Conservation (phyloP, 1,140 invertebrate genomes). For the Sinella curviseta region DNA sequence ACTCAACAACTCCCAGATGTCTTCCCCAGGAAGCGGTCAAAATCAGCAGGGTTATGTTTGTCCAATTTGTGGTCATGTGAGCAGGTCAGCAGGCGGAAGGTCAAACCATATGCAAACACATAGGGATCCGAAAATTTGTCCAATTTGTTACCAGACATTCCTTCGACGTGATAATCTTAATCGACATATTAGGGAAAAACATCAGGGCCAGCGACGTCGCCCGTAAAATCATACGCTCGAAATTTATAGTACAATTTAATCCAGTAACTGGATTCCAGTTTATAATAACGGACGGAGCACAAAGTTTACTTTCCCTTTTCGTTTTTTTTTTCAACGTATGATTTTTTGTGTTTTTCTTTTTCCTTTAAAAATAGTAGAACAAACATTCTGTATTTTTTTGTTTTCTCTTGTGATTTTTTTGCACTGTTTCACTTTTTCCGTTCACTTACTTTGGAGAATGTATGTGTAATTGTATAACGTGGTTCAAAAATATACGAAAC, state of each 20-base stretch:
- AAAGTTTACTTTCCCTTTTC: not conserved
- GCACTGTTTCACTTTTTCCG: too few species aligned
- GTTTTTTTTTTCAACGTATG: not conserved
- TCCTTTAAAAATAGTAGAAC: too few species aligned
- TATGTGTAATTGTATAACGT: too few species aligned
- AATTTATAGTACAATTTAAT: not conserved
- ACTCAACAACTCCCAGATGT: not conserved
- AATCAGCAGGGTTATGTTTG: conserved; percentile 11
- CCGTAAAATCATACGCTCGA: not conserved
- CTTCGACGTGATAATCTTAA: conserved; percentile 14
- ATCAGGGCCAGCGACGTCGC: not conserved
- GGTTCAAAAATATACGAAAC: too few species aligned
- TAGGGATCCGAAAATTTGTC: conserved; percentile 21
- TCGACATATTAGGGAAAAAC: conserved; percentile 19
- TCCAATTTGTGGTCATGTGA: conserved; percentile 7
- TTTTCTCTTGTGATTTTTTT: too few species aligned
- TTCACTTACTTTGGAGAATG: too few species aligned
- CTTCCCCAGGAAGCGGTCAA: not conserved
- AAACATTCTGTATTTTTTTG: too few species aligned
- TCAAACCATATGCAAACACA: conserved; percentile 21
- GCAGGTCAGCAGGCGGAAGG: not conserved
- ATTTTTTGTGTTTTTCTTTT: not conserved
- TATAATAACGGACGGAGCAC: not conserved
- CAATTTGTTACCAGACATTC: conserved; percentile 18
- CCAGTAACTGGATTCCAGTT: not conserved